Conservation (phyloP, 2,113 vertebrate species). For the Perca fluviatilis region DNA sequence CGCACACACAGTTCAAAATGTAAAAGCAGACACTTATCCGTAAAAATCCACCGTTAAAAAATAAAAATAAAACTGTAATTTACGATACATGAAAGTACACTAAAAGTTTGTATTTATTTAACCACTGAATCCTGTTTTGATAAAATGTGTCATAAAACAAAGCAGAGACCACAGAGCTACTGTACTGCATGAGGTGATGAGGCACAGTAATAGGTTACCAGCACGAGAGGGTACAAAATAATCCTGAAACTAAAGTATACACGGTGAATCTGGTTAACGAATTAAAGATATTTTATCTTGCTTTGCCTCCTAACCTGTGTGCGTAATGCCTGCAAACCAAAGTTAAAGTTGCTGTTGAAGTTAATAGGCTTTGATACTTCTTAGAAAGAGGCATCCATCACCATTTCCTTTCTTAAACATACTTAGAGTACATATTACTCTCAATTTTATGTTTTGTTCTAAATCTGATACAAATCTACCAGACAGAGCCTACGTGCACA, state of each 20-base stretch:
- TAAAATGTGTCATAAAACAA: constrained; percentile 20
- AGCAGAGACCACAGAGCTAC: neutral
- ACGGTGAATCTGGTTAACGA: neutral
- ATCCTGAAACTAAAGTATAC: neutral
- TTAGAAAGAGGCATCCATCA: neutral
- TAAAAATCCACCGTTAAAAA: constrained; percentile 32
- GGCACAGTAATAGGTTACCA: neutral
- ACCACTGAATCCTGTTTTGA: constrained; percentile 18
- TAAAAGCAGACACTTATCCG: constrained; percentile 46
- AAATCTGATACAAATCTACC: neutral
- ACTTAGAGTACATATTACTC: neutral
- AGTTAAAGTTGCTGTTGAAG: neutral
- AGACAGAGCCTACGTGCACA: neutral
- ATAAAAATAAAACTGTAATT: constrained; percentile 7
- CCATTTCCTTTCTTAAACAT: neutral
- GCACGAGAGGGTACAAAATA: neutral
- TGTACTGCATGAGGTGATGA: constrained; percentile 8
- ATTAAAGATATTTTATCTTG: neutral
- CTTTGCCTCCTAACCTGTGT: too few relatives aligned
- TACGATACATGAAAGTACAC: constrained; percentile 10
- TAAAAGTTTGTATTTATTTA: constrained; percentile 40
- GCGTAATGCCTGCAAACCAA: neutral
- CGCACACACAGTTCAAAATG: constrained; percentile 27
- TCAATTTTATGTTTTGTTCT: neutral
- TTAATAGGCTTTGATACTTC: neutral